These are phyloP conservation scores for Timema cristinae DNA, from an alignment of 2,888 invertebrate species.

Conservation along the genomic window DNA sequence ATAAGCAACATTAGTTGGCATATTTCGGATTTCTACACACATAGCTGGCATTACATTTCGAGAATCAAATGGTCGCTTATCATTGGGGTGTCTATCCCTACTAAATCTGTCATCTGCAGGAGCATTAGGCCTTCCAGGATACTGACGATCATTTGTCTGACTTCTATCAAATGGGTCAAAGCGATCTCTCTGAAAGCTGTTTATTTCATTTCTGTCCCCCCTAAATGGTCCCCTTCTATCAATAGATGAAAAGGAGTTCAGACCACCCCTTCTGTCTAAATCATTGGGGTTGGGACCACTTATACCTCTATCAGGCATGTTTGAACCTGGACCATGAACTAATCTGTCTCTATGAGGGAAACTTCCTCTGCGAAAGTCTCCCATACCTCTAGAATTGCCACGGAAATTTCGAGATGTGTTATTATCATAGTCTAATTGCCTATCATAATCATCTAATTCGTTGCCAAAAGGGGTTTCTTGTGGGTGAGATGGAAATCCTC, in stretches of 20 bases:
- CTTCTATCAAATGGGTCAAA: conserved; percentile 23
- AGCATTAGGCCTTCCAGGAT: conserved; percentile 13
- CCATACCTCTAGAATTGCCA: conserved; percentile 21
- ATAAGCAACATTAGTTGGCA: conserved; percentile 69
- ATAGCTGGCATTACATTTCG: conserved; percentile 37
- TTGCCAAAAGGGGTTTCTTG: not conserved
- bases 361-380: conserved; percentile 20
- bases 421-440: conserved; percentile 15
- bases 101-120: conserved; percentile 19
- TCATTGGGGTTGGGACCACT: conserved; percentile 9
- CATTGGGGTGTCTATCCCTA: conserved; percentile 12
- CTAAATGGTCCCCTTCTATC: conserved; percentile 22
- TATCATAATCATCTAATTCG: conserved; percentile 18
- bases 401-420: conserved; percentile 19
- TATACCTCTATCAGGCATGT: conserved; percentile 18
- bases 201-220: conserved; percentile 15
- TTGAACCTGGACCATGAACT: conserved; percentile 27
- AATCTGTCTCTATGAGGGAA: conserved; percentile 7
- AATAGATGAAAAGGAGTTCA: conserved; percentile 9
- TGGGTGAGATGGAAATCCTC: not conserved
- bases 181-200: conserved; percentile 7
- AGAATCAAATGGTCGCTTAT: conserved; percentile 7
- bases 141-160: conserved; percentile 16
- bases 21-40: conserved; percentile 68
- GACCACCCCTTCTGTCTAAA: conserved; percentile 18